Conservation (phyloP, 2,113 vertebrate genomes). For the Promerops cafer region DNA sequence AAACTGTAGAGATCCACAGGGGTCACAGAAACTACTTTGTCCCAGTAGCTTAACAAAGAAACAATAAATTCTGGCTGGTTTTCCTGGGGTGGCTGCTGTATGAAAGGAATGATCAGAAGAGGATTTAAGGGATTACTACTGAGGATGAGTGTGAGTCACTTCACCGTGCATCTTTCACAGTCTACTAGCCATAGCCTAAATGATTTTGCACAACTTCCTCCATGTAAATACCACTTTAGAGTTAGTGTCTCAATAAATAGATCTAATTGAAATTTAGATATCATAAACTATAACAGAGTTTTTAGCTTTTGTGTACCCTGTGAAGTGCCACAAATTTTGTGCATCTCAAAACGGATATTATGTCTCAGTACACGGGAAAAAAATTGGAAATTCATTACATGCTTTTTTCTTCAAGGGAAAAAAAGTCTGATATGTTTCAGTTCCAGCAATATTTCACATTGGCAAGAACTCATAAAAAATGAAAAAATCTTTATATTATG, state of each 20-base stretch:
- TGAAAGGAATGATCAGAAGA: fast-evolving
- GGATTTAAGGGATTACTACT: not conserved
- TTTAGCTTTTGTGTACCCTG: not conserved
- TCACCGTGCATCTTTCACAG: not conserved
- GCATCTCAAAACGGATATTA: not conserved
- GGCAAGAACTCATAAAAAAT: conserved; percentile 21
- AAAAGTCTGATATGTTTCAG: not conserved
- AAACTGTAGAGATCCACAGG: not conserved
- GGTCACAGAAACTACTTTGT: not conserved
- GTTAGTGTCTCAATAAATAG: not conserved
- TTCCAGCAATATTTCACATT: not conserved
- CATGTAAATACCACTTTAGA: not conserved
- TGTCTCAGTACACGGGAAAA: not conserved
- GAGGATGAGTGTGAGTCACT: not conserved
- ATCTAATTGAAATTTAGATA: not conserved
- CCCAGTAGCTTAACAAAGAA: not conserved
- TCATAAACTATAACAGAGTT: not conserved
- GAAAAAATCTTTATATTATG: not conserved
- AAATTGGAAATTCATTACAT: not conserved
- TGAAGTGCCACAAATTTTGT: conserved; percentile 1
- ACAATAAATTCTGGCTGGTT: not conserved
- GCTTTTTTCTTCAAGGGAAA: not conserved
- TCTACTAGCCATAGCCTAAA: not conserved
- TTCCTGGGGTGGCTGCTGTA: not conserved
- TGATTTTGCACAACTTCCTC: not conserved